Percentiles rank a stretch among this genome's conserved stretches.
These are phyloP conservation scores for Mythimna vitellina DNA, from an alignment of 2,888 invertebrate genomes.

Conservation along the genomic window DNA sequence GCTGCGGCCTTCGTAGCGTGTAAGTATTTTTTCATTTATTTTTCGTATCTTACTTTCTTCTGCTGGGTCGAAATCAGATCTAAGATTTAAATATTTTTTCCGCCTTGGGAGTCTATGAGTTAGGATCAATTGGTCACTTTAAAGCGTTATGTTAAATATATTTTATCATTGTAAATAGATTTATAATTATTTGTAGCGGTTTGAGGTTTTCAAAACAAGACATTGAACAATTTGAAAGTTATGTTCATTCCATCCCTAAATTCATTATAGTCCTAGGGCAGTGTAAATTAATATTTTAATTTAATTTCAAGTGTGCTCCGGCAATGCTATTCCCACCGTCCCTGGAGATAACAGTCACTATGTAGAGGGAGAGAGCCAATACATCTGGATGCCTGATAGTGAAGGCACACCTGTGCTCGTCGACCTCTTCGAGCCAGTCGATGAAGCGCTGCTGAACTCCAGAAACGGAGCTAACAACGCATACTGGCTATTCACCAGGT, in stretches of 20 bases:
- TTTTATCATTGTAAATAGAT: too few species aligned
- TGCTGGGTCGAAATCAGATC: not conserved
- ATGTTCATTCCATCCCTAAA: not conserved
- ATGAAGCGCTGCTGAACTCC: slow-evolving; percentile 55
- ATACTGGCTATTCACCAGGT: slow-evolving; percentile 75
- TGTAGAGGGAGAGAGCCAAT: slow-evolving; percentile 77
- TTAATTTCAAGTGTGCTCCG: slow-evolving; percentile 67
- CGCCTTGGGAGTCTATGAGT: not conserved
- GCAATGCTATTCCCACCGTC: slow-evolving; percentile 66
- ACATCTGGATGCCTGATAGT: slow-evolving; percentile 80
- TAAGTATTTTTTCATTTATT: slow-evolving; percentile 61
- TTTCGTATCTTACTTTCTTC: not conserved
- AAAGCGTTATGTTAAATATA: not conserved
- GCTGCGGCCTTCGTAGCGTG: slow-evolving; percentile 68
- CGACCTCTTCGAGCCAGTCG: slow-evolving; percentile 72
- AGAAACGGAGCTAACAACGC: slow-evolving; percentile 76
- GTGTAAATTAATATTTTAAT: slow-evolving; percentile 7
- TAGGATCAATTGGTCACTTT: not conserved
- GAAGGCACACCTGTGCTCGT: slow-evolving; percentile 75
- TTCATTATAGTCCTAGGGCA: not conserved
- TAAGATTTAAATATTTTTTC: not conserved
- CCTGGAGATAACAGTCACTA: slow-evolving; percentile 79
- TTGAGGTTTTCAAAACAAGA: too few species aligned
- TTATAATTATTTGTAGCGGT: too few species aligned
- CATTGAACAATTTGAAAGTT: too few species aligned